phyloP scores from a whole-genome alignment of 2,888 invertebrate species.

The Frankliniella intonsa region DNA sequence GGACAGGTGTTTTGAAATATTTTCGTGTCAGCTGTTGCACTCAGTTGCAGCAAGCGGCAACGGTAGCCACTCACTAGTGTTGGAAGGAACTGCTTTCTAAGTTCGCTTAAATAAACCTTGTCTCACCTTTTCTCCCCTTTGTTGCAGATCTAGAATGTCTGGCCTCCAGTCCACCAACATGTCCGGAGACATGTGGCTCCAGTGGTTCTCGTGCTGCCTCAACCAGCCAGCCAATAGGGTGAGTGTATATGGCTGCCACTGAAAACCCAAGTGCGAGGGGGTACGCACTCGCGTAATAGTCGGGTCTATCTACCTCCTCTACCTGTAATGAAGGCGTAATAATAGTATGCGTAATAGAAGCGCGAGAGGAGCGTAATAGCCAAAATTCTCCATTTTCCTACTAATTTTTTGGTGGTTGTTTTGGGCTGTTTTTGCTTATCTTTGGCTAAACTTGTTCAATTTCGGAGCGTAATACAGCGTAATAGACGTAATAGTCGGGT shows the following conservation, averaged over 20 bases:
- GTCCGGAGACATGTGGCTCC: conserved; percentile 71
- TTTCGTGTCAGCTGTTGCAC: background rate
- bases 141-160: conserved; percentile 35
- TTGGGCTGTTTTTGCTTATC: too few relatives aligned
- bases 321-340: too few relatives aligned
- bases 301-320: too few relatives aligned
- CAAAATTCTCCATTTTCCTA: too few relatives aligned
- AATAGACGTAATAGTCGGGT: too few relatives aligned
- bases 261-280: too few relatives aligned
- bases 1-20: background rate
- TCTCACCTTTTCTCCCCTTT: background rate
- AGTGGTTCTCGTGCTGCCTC: conserved; percentile 89
- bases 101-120: background rate
- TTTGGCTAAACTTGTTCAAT: too few relatives aligned
- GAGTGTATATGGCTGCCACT: conserved; percentile 28
- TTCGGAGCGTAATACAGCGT: too few relatives aligned
- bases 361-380: too few relatives aligned
- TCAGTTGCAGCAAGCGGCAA: background rate
- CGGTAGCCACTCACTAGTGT: background rate
- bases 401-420: background rate
- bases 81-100: background rate
- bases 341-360: too few relatives aligned
- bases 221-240: conserved; percentile 61
- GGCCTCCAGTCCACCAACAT: conserved; percentile 39
- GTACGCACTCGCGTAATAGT: too few relatives aligned